Conservation (phyloP, 2,797 vertebrate species). For the Eupleurogrammus muticus region DNA sequence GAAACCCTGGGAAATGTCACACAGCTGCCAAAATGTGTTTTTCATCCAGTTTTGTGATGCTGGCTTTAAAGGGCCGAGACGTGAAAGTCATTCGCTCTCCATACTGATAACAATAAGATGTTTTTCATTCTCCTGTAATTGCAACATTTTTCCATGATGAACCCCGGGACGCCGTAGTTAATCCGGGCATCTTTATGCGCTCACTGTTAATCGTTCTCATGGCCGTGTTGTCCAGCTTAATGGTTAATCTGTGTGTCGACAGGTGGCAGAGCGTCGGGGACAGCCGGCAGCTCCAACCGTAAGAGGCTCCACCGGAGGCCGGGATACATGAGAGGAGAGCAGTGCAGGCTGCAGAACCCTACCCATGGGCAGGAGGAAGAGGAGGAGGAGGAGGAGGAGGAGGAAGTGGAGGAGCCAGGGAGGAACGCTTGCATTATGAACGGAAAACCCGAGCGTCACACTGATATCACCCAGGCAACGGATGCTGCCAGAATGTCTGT, state of each 20-base stretch:
- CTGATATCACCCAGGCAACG: slow-evolving; percentile 36
- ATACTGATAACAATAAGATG: neutral
- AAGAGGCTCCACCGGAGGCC: slow-evolving; percentile 84
- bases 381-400: slow-evolving; percentile 60
- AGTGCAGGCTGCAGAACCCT: slow-evolving; percentile 59
- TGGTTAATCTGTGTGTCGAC: slow-evolving; percentile 76
- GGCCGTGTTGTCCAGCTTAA: slow-evolving; percentile 65
- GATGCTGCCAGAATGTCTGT: slow-evolving; percentile 39
- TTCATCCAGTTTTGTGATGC: slow-evolving; percentile 25
- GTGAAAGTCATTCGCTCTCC: neutral
- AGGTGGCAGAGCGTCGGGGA: slow-evolving; percentile 78
- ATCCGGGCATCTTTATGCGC: slow-evolving; percentile 48
- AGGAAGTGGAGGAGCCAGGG: slow-evolving; percentile 49
- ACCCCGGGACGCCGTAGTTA: slow-evolving; percentile 22
- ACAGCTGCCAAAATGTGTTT: slow-evolving; percentile 61
- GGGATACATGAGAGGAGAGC: slow-evolving; percentile 86
- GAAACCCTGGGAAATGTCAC: slow-evolving; percentile 69
- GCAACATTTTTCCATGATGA: slow-evolving; percentile 15
- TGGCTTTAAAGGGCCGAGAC: slow-evolving; percentile 14
- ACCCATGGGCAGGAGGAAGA: slow-evolving; percentile 45
- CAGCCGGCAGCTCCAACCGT: slow-evolving; percentile 53
- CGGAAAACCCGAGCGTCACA: slow-evolving; percentile 52
- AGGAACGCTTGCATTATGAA: slow-evolving; percentile 46
- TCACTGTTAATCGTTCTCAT: slow-evolving; percentile 55
- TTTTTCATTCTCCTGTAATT: slow-evolving; percentile 17